A percentile compares a stretch with the other conserved stretches of the same genome.
phyloP scores from a whole-genome alignment of 2,888 invertebrate genomes.

The Keiferia lycopersicella region DNA sequence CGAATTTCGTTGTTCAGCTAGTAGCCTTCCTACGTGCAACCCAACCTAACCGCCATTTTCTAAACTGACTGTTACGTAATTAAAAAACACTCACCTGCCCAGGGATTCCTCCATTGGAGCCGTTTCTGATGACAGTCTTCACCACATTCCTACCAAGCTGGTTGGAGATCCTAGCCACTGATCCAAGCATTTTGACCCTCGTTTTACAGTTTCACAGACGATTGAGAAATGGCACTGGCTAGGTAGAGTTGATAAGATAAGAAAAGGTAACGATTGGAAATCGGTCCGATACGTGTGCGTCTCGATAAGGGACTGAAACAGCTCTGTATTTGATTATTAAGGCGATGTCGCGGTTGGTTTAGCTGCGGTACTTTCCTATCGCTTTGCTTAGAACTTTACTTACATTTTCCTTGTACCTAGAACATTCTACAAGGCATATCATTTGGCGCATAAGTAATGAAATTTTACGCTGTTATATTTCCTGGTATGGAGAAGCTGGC shows the following conservation, averaged over 20 bases:
- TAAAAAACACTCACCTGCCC: slow-evolving; percentile 61
- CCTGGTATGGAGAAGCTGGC: neutral
- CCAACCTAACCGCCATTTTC: neutral
- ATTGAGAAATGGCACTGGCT: neutral
- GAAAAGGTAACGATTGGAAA: slow-evolving; percentile 12
- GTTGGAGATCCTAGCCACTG: slow-evolving; percentile 64
- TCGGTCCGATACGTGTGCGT: slow-evolving; percentile 9
- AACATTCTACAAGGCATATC: too few species aligned
- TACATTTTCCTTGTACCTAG: neutral
- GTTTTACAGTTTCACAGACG: neutral
- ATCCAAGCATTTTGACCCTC: slow-evolving; percentile 63
- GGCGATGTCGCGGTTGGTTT: slow-evolving; percentile 8
- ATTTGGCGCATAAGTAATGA: too few species aligned
- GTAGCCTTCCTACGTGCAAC: too few species aligned
- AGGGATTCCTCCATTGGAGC: slow-evolving; percentile 67
- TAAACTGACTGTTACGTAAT: slow-evolving; percentile 53
- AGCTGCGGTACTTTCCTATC: neutral
- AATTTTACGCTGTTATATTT: too few species aligned
- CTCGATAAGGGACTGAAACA: slow-evolving; percentile 10
- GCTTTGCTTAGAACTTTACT: neutral
- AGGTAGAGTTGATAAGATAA: slow-evolving; percentile 15
- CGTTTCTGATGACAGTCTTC: slow-evolving; percentile 61
- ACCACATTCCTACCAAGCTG: slow-evolving; percentile 63
- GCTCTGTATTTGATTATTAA: slow-evolving; percentile 17
- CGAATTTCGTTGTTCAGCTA: neutral